Percentiles rank a stretch among this genome's conserved stretches.
Evolutionary conservation across 2,797 vertebrate genomes (phyloP).

Genomic region (Ataeniobius toweri): DNA sequence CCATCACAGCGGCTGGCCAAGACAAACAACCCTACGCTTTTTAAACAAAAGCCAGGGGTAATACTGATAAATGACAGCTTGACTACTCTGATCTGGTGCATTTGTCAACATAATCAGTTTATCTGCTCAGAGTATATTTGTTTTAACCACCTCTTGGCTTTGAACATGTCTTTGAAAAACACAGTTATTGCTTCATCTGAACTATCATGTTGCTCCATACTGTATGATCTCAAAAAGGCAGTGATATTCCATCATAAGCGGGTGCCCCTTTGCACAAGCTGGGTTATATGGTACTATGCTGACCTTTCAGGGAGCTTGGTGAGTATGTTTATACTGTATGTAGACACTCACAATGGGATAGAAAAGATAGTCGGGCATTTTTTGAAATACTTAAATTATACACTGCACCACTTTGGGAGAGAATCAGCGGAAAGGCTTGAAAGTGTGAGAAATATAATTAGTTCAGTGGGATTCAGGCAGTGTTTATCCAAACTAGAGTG

Average conservation of each 20-base stretch:
- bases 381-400: neutral
- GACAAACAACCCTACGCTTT: neutral
- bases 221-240: constrained; percentile 44
- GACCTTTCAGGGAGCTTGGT: constrained; percentile 49
- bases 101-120: neutral
- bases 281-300: constrained; percentile 55
- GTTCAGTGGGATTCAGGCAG: constrained; percentile 10
- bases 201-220: constrained; percentile 8
- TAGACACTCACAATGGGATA: neutral
- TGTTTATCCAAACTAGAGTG: constrained; percentile 19
- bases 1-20: neutral
- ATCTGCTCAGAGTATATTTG: constrained; percentile 2
- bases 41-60: constrained; percentile 4
- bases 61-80: neutral
- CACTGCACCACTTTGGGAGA: neutral
- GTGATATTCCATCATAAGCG: constrained; percentile 61
- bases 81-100: neutral
- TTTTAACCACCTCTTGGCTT: constrained; percentile 18
- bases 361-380: neutral
- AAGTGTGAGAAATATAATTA: constrained; percentile 9
- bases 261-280: constrained; percentile 36
- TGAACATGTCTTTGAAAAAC: constrained; percentile 23
- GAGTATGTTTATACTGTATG: neutral
- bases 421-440: neutral
- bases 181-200: constrained; percentile 21